Evolutionary conservation across 1,140 invertebrate species (phyloP), one percentile per base, ranked within the genome.

Genomic region (Habropoda laboriosa): DNA sequence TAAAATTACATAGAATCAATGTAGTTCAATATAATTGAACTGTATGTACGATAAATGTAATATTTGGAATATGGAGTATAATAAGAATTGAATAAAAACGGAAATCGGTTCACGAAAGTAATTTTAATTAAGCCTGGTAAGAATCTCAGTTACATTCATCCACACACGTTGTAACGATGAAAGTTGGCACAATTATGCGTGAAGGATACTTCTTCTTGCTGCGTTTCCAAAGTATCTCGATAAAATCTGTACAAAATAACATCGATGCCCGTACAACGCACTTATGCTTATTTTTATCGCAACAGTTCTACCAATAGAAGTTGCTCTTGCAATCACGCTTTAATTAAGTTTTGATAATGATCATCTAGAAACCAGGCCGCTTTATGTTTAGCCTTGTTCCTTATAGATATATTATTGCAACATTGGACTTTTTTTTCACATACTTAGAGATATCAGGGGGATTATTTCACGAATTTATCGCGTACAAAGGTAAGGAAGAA

Each of bases 141-240:
- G 53, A 71, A 71, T 71, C 68, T 71, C 51, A 58, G 58, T 71
- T 71, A 68, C 35, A 51, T 7, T 32, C 47, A 38, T 68, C 32
- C 32, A 32, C 7, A 8, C 18, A 71, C 18, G 10, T 58, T 53
- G 67, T 18, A 40, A 30, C 38, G 53, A 71, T 58, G 68, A 71
- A 71, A 71, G 68, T 71, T 71, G 68, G 53, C 68, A 71, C 68
- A 71, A 71, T 71, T 71, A 71, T 58, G 51, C 53, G 53, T 12
- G 68, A 40, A 58, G 53, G 68, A 71, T 71, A 32, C 35, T 45
- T 51, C 35, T 45, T 51, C 66, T 68, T 8, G 18, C 13, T 30
- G 27, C 21, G 7, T 13, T 71, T 32, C 10, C 24, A 21, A 42
- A 32, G 18, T 8, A 18, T 57, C 8, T 16, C 8, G 10, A 13